A percentile compares a stretch with the other conserved stretches of the same genome.
phyloP scores from a whole-genome alignment of 2,797 vertebrate genomes.

The Acipenser transmontanus region DNA sequence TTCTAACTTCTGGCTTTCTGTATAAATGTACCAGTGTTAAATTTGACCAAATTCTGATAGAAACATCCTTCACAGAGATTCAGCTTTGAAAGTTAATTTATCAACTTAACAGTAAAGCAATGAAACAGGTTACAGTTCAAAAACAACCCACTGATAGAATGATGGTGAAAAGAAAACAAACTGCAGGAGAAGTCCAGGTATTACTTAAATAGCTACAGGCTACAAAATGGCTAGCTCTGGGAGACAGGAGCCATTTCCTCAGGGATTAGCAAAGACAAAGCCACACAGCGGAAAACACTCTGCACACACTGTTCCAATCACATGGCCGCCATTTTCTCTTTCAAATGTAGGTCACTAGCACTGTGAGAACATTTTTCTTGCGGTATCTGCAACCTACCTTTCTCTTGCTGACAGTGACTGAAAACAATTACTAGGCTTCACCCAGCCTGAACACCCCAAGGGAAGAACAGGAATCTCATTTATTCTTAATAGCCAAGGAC shows the following conservation, averaged over 20 bases:
- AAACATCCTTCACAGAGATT: too few relatives aligned
- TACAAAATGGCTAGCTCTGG: neutral
- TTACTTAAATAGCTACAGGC: neutral
- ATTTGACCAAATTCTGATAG: too few relatives aligned
- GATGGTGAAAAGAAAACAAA: neutral
- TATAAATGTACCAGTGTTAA: too few relatives aligned
- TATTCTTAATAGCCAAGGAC: constrained; percentile 19
- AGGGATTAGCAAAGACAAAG: too few relatives aligned
- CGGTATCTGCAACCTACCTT: constrained; percentile 10
- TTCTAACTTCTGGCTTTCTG: too few relatives aligned
- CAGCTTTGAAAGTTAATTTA: too few relatives aligned
- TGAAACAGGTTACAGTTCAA: too few relatives aligned
- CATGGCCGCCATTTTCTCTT: neutral
- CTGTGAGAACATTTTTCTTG: constrained; percentile 8
- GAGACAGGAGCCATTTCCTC: too few relatives aligned
- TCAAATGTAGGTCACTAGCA: neutral
- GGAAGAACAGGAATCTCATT: constrained; percentile 19
- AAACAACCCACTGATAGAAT: too few relatives aligned
- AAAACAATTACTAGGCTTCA: constrained; percentile 19
- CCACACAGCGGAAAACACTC: constrained; percentile 4
- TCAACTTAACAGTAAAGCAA: too few relatives aligned
- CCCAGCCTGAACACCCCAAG: constrained; percentile 8
- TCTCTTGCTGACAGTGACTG: constrained; percentile 16
- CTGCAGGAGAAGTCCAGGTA: neutral
- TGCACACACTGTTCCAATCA: constrained; percentile 1